phyloP scores from a whole-genome alignment of 2,888 invertebrate species.

The Agelastica alni region DNA sequence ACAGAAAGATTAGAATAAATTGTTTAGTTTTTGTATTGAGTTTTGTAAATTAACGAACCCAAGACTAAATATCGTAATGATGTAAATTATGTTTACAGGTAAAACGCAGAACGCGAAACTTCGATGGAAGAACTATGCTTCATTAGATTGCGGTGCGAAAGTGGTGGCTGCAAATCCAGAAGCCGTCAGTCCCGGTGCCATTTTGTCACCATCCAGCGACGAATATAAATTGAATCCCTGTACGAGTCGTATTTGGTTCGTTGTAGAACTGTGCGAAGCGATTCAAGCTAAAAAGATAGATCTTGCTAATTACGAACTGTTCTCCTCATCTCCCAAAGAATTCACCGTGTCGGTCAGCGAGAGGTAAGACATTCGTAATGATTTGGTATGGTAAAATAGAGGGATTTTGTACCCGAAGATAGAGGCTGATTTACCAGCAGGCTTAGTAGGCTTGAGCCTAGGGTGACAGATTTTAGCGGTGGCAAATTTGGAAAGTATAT shows the following conservation, averaged over 20 bases:
- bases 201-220: slow-evolving; percentile 88
- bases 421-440: too few species aligned
- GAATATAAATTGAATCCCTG: slow-evolving; percentile 99
- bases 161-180: slow-evolving; percentile 90
- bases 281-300: slow-evolving; percentile 95
- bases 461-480: too few species aligned
- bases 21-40: too few species aligned
- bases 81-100: slow-evolving; percentile 23
- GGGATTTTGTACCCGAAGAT: too few species aligned
- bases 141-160: slow-evolving; percentile 97
- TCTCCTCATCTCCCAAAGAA: slow-evolving; percentile 94
- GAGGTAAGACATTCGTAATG: slow-evolving; percentile 63
- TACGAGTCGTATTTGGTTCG: slow-evolving; percentile 90
- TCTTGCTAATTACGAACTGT: slow-evolving; percentile 95
- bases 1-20: too few species aligned
- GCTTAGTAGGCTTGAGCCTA: too few species aligned
- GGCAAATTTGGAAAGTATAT: too few species aligned
- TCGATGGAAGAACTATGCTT: slow-evolving; percentile 90
- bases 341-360: slow-evolving; percentile 88
- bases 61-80: too few species aligned
- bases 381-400: too few species aligned
- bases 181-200: slow-evolving; percentile 82
- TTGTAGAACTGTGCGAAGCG: slow-evolving; percentile 97
- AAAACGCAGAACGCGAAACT: slow-evolving; percentile 40
- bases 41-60: too few species aligned